Base-by-base conservation (phyloP, 2,888 invertebrate species). In the Zygogramma bicolorata region DNA sequence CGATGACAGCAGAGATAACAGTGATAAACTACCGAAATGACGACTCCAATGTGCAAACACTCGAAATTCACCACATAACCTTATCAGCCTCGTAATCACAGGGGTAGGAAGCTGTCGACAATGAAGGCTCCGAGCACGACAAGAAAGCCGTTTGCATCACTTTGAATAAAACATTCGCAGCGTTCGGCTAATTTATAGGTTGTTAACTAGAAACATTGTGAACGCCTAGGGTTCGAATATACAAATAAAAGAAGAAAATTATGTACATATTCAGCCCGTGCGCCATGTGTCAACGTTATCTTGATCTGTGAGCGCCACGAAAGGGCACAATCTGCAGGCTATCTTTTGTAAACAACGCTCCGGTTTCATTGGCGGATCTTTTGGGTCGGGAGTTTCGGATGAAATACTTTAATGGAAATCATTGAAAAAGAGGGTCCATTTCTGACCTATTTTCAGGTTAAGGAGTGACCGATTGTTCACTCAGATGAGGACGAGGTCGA, bases 171-270 rank as follows among this genome's bases (percentile, higher is more conserved):
- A 83, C 84, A 83, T 83, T 76, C 77, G 71, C 77, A 63, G 77
- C 73, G 27, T 59, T 68, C 75, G 75, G 76, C 82, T 84, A 85
- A 85, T 85, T 85, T 85, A 85, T 85, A 80, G 82, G 81, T 81
- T 83, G 84, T 81, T 84, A 83, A 83, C 80, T 81, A 81, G 78
- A 31, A 79, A 80, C 80, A 83, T 85, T 85, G 84, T 84, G 77
- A 79, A 75, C 82, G 81, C 82, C 81, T 75, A 71, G 81, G 81
- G 83, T 81, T 81, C 79, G 80, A 83, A 83, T 81, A 80, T 78
- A 80, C 81, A 80, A 83, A 84, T 83, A 83, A 82, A 83, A 82
- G 81, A 76, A 81, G 76, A 82, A 81, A 83, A 84, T 84, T 84
- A 84, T 83, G 83, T 83, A 81, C 81, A 82, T 83, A 84, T 84